Base-by-base conservation (phyloP, 2,113 vertebrate species). In the Bombycilla garrulus region DNA sequence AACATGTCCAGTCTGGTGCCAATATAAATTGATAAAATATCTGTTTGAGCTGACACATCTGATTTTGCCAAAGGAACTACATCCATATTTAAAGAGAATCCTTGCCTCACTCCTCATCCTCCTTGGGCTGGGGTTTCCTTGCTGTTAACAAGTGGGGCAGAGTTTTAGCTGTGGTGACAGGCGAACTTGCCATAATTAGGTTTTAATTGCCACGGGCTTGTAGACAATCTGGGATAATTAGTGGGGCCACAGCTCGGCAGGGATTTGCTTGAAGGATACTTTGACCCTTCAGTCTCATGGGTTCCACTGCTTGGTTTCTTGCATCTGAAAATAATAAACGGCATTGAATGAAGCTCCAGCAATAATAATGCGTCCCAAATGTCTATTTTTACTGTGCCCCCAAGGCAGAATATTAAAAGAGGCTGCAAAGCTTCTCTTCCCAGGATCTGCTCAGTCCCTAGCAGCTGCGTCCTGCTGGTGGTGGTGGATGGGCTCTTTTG, bases 271-370 rank as follows among this genome's bases (percentile, higher is more conserved):
- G 31, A 78, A 54, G 62, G 66, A n/a, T 66, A 26, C 70, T 84
- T 45, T 50, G 81, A 64, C 40, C 65, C 48, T 77, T 62, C 2
- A 4, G 70, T 90, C 78, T 58, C 94, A 16, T n/a, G 81, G 88
- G 86, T 85, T 67, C 65, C 56, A 25, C 47, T 1, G 9, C 40
- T 13, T 44, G 23, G 58, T 92, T 95, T 86, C 78, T 54, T 71
- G 83, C 74, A 81, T 83, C 85, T 92, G 78, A 90, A 85, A 92
- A 78, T 71, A 81, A 92, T 76, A 88, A 94, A 54, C 2, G 0
- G 60, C 6, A 5, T 77, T 87, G 73, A 70, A 24, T 51, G 64
- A 70, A 86, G 51, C 69, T 38, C 60, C 35, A 38, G 86, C 65
- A 42, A 42, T 35, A 84, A 72, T 65, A 86, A 89, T 19, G 44